phyloP scores from a whole-genome alignment of 2,888 invertebrate genomes.

The Xestia rhomboidea region DNA sequence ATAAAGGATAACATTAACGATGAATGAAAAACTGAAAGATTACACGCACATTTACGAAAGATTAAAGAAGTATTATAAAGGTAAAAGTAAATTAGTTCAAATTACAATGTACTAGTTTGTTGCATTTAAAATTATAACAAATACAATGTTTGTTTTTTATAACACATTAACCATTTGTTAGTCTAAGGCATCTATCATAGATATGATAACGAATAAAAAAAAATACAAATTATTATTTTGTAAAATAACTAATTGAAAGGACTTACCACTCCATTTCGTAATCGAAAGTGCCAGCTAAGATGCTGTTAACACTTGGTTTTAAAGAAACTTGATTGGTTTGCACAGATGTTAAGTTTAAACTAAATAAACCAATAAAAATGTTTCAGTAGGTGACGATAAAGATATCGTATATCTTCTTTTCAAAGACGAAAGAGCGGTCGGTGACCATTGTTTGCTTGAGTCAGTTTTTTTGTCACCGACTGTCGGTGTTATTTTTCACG shows the following conservation, averaged over 20 bases:
- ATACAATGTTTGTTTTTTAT: not conserved
- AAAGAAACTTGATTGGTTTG: not conserved
- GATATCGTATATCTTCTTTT: not conserved
- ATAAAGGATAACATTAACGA: not conserved
- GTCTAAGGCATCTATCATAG: not conserved
- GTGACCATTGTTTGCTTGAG: too few species aligned
- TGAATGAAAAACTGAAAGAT: not conserved
- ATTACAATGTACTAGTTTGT: not conserved
- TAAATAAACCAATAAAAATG: not conserved
- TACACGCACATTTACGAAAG: not conserved
- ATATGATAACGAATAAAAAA: not conserved
- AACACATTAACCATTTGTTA: not conserved
- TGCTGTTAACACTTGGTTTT: not conserved
- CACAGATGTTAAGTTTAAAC: not conserved
- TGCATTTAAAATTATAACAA: not conserved
- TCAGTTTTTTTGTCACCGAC: too few species aligned
- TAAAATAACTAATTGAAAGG: not conserved
- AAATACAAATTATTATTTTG: not conserved
- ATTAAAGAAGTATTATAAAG: not conserved
- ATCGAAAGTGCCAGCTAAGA: not conserved
- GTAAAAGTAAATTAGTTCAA: not conserved
- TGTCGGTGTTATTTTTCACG: too few species aligned
- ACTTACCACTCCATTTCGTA: slow-evolving; percentile 17
- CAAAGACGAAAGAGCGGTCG: not conserved
- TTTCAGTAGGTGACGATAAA: not conserved